These are phyloP conservation scores for Cecropterus lyciades DNA, from an alignment of 1,140 invertebrate species.

Conservation along the genomic window DNA sequence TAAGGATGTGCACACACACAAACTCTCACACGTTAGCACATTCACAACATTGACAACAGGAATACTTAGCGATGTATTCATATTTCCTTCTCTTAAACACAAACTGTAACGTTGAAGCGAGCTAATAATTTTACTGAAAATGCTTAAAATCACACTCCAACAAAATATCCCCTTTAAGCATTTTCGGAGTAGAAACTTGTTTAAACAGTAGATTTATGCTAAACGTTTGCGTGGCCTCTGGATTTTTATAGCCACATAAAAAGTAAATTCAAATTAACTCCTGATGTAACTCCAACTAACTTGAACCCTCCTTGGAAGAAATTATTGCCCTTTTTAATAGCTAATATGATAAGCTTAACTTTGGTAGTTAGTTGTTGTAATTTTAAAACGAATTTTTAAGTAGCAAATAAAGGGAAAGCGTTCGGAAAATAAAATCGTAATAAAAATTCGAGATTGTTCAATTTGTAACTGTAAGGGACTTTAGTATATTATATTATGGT, in stretches of 20 bases:
- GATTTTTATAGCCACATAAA: conserved; percentile 73
- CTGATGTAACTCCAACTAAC: conserved; percentile 55
- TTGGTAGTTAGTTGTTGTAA: conserved; percentile 31
- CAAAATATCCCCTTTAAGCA: conserved; percentile 34
- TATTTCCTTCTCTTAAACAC: neutral
- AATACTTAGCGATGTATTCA: too few species aligned
- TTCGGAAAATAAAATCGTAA: too few species aligned
- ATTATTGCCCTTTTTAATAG: conserved; percentile 45
- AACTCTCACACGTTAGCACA: too few species aligned
- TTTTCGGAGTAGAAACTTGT: conserved; percentile 48
- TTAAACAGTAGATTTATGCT: conserved; percentile 79
- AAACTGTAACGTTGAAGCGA: neutral
- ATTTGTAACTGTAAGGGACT: too few species aligned
- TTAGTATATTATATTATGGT: too few species aligned
- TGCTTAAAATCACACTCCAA: conserved; percentile 21
- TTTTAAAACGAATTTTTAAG: conserved; percentile 28
- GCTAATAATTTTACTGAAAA: conserved; percentile 3
- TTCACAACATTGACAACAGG: neutral
- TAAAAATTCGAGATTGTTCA: neutral
- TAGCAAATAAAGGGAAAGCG: neutral
- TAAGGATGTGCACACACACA: too few species aligned
- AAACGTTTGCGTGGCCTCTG: conserved; percentile 58
- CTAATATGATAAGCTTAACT: conserved; percentile 41
- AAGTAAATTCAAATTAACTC: conserved; percentile 74
- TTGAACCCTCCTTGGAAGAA: conserved; percentile 45